Conservation (phyloP, 2,797 vertebrate species). For the Botia almorhae region DNA sequence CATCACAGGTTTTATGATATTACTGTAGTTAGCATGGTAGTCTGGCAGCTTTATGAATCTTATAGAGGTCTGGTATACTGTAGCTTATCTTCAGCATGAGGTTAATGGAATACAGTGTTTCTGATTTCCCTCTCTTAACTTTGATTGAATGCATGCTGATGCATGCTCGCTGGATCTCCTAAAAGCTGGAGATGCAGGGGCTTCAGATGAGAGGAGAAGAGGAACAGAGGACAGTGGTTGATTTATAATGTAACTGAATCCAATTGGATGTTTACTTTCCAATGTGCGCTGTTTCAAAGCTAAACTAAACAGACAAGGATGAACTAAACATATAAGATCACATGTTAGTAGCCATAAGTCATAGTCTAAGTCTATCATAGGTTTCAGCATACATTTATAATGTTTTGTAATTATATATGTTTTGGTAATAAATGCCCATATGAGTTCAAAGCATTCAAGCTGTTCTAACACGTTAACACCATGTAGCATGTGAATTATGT, state of each 20-base stretch:
- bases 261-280: too few relatives aligned
- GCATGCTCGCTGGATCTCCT: constrained; percentile 79
- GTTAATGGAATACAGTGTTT: constrained; percentile 73
- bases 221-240: constrained; percentile 17
- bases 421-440: background rate
- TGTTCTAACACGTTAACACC: constrained; percentile 64
- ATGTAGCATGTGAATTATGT: constrained; percentile 64
- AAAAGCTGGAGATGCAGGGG: constrained; percentile 74
- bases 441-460: background rate
- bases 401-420: too few relatives aligned
- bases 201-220: constrained; percentile 69
- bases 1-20: constrained; percentile 36
- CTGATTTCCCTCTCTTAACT: constrained; percentile 72
- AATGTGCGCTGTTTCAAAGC: too few relatives aligned
- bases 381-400: background rate
- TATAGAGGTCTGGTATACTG: constrained; percentile 56
- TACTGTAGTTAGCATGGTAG: constrained; percentile 80
- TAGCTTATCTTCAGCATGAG: constrained; percentile 71
- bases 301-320: too few relatives aligned
- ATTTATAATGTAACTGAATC: background rate
- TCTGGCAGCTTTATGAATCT: constrained; percentile 59
- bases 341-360: background rate
- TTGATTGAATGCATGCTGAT: constrained; percentile 83
- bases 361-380: background rate
- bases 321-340: too few relatives aligned